phyloP scores from a whole-genome alignment of 2,113 vertebrate genomes.

The Lota lota region DNA sequence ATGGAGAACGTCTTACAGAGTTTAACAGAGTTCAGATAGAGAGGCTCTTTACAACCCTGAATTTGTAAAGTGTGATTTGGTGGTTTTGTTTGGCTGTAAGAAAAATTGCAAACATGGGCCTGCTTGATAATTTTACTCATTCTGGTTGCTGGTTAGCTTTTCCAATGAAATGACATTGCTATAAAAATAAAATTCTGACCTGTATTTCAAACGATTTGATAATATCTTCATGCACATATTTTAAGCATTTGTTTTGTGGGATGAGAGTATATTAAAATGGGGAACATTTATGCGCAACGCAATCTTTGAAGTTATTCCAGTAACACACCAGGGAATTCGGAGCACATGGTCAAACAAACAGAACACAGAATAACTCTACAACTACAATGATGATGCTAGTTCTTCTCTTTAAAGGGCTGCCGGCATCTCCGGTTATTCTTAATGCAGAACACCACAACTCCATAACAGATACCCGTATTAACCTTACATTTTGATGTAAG shows the following conservation, averaged over 20 bases:
- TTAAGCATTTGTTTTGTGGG: constrained; percentile 24
- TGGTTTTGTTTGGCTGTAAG: too few relatives aligned
- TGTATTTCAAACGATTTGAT: too few relatives aligned
- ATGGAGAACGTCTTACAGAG: too few relatives aligned
- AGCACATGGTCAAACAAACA: constrained; percentile 50
- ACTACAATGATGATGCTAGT: constrained; percentile 13
- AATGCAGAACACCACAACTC: constrained; percentile 13
- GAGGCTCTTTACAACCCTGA: too few relatives aligned
- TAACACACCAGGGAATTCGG: constrained; percentile 47
- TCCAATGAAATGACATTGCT: too few relatives aligned
- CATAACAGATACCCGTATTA: constrained; percentile 24
- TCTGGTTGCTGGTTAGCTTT: too few relatives aligned
- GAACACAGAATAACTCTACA: constrained; percentile 1
- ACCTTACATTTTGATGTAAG: constrained; percentile 49
- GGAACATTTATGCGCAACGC: constrained; percentile 41
- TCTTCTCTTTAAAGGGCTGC: constrained; percentile 35
- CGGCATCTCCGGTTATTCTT: constrained; percentile 47
- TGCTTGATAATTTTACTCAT: too few relatives aligned
- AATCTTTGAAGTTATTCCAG: constrained; percentile 61
- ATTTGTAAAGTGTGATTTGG: too few relatives aligned
- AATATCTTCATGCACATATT: too few relatives aligned
- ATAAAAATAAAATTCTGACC: too few relatives aligned
- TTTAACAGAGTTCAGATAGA: too few relatives aligned
- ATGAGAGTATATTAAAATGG: constrained; percentile 30
- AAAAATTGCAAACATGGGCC: too few relatives aligned